These are phyloP conservation scores for Andrena fulva DNA, from an alignment of 2,888 invertebrate species.

Conservation along the genomic window DNA sequence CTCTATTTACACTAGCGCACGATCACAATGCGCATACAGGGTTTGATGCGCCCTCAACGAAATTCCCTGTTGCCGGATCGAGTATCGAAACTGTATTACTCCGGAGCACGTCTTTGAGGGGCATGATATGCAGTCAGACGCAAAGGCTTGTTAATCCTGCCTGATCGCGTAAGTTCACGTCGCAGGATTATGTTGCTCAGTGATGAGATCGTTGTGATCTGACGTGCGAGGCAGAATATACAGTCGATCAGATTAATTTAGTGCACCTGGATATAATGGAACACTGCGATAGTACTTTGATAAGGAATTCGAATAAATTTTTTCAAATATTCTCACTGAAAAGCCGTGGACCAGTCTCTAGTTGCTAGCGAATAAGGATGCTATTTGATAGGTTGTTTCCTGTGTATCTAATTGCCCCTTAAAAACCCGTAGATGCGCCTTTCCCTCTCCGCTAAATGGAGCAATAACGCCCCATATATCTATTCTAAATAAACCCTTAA, in stretches of 20 bases:
- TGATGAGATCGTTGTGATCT: background rate
- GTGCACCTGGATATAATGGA: no score
- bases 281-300: no score
- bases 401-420: no score
- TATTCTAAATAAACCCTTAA: no score
- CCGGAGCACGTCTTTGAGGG: background rate
- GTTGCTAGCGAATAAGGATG: no score
- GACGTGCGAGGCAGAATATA: background rate
- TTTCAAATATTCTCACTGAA: no score
- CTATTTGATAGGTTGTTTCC: no score
- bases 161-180: constrained; percentile 18
- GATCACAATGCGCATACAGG: constrained; percentile 31
- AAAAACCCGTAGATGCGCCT: no score
- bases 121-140: background rate
- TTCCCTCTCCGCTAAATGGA: no score
- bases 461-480: no score
- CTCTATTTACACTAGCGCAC: constrained; percentile 41
- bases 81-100: constrained; percentile 19
- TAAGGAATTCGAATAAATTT: no score
- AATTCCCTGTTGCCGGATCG: background rate
- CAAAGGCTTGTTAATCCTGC: background rate
- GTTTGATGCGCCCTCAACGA: constrained; percentile 2
- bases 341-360: no score
- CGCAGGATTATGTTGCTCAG: background rate
- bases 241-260: background rate